A percentile compares a stretch with the other conserved stretches of the same genome.
These are phyloP conservation scores for Cosmia trapezina DNA, from an alignment of 2,888 invertebrate genomes.

Conservation along the genomic window DNA sequence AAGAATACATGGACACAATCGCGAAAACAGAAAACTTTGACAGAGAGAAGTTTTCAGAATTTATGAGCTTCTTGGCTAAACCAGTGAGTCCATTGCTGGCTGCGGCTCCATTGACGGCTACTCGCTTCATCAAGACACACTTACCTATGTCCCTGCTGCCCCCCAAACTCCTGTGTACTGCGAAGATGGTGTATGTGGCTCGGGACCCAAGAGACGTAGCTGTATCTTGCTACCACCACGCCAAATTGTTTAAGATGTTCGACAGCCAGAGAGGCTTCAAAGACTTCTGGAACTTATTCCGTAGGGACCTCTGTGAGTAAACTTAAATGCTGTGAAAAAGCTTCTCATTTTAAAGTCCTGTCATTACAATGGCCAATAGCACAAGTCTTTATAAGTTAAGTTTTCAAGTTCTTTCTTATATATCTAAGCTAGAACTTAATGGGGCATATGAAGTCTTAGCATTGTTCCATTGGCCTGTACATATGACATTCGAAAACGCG, in stretches of 20 bases:
- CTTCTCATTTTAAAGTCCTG: neutral
- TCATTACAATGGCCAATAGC: no score
- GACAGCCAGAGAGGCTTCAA: conserved; percentile 90
- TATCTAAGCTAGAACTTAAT: no score
- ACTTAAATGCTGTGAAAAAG: neutral
- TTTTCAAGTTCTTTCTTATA: no score
- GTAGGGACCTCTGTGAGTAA: conserved; percentile 89
- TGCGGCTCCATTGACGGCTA: conserved; percentile 72
- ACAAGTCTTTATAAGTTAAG: no score
- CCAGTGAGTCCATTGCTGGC: conserved; percentile 49
- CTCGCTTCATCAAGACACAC: conserved; percentile 92
- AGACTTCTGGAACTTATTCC: conserved; percentile 92
- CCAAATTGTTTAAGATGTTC: conserved; percentile 86
- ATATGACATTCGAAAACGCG: neutral
- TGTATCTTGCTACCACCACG: conserved; percentile 94
- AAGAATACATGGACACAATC: conserved; percentile 1
- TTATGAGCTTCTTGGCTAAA: neutral
- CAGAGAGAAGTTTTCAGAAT: conserved; percentile 14
- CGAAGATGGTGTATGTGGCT: conserved; percentile 93
- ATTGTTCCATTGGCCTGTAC: no score
- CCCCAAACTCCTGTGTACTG: conserved; percentile 83
- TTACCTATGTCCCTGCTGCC: conserved; percentile 93
- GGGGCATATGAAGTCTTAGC: neutral
- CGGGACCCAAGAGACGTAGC: conserved; percentile 95
- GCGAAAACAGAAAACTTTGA: conserved; percentile 17